A percentile compares a stretch with the other conserved stretches of the same genome.
These are phyloP conservation scores for Agrochola lychnidis DNA, from an alignment of 2,888 invertebrate genomes.

Conservation along the genomic window DNA sequence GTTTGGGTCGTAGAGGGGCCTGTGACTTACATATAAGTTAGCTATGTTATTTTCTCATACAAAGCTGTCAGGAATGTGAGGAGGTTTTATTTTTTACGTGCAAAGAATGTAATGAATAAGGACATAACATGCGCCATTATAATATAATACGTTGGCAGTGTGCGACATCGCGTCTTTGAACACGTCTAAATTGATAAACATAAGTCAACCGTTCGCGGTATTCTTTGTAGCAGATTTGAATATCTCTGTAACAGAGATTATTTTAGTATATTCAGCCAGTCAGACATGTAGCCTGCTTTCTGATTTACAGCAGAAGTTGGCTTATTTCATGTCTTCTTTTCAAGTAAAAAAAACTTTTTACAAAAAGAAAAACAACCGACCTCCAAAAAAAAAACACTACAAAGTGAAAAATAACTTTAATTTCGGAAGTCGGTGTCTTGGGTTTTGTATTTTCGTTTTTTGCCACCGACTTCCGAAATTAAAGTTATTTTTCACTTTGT, in stretches of 20 bases:
- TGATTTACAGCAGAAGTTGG: slow-evolving; percentile 25
- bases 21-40: slow-evolving; percentile 81
- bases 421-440: too few species aligned
- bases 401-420: too few species aligned
- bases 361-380: too few species aligned
- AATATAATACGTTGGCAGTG: slow-evolving; percentile 73
- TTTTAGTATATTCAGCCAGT: slow-evolving; percentile 31
- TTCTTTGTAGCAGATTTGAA: slow-evolving; percentile 38
- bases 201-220: slow-evolving; percentile 69
- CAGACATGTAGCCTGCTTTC: slow-evolving; percentile 9
- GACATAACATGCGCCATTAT: slow-evolving; percentile 78
- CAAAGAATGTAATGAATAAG: slow-evolving; percentile 84
- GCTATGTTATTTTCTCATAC: slow-evolving; percentile 81
- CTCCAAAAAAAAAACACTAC: too few species aligned
- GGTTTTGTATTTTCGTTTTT: too few species aligned
- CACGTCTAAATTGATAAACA: slow-evolving; percentile 77
- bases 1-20: slow-evolving; percentile 77
- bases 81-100: slow-evolving; percentile 87
- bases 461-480: too few species aligned
- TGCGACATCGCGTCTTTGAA: slow-evolving; percentile 67
- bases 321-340: slow-evolving; percentile 5
- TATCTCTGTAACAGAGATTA: slow-evolving; percentile 21
- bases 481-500: too few species aligned
- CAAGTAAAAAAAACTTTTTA: too few species aligned
- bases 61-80: slow-evolving; percentile 82